These are phyloP conservation scores for Formica aserva DNA, from an alignment of 2,888 invertebrate genomes.

Conservation along the genomic window DNA sequence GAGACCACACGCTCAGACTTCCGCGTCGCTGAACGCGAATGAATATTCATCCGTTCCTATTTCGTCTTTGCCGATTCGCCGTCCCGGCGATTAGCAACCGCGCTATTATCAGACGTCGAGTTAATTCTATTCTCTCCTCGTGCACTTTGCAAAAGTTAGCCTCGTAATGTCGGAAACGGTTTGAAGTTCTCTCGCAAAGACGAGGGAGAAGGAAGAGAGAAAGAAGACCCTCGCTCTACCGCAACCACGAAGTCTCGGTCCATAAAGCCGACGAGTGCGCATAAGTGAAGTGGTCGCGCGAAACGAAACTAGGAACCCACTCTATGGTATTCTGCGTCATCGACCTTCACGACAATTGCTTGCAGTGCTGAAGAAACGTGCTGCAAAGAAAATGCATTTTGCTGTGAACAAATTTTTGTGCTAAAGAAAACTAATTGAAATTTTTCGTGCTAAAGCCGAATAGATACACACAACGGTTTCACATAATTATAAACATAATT, in stretches of 20 bases:
- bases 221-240: slow-evolving; percentile 70
- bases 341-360: slow-evolving; percentile 72
- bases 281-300: slow-evolving; percentile 79
- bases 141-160: slow-evolving; percentile 65
- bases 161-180: slow-evolving; percentile 69
- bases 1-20: slow-evolving; percentile 49
- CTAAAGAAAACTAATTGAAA: neutral
- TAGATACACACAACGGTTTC: neutral
- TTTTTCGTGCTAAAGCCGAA: neutral
- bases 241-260: slow-evolving; percentile 77
- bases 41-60: slow-evolving; percentile 56
- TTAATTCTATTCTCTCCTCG: slow-evolving; percentile 61
- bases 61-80: slow-evolving; percentile 41
- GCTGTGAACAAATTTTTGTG: neutral
- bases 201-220: slow-evolving; percentile 18
- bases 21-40: slow-evolving; percentile 43
- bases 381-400: slow-evolving; percentile 29
- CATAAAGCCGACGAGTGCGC: slow-evolving; percentile 79
- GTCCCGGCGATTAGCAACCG: slow-evolving; percentile 50
- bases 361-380: slow-evolving; percentile 55
- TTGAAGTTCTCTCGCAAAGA: slow-evolving; percentile 60
- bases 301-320: slow-evolving; percentile 77
- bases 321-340: slow-evolving; percentile 70
- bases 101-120: slow-evolving; percentile 53
- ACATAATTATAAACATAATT: neutral